Conservation (phyloP, 2,888 invertebrate species). For the Blastobasis lacticolella region DNA sequence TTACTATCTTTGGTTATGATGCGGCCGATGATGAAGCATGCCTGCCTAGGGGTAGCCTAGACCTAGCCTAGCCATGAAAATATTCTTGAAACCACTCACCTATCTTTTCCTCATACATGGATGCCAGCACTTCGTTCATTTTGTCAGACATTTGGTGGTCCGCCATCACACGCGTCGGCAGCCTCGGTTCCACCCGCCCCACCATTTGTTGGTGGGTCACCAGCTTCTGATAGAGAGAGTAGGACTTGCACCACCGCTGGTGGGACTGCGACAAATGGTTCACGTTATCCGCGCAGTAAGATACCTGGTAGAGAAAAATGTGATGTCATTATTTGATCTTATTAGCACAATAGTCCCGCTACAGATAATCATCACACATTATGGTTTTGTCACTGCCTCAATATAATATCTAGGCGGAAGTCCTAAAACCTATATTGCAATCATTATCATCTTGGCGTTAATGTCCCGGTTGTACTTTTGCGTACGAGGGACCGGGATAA, state of each 20-base stretch:
- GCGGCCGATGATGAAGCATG: no score
- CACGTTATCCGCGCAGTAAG: constrained; percentile 66
- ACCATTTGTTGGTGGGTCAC: constrained; percentile 73
- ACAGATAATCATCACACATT: no score
- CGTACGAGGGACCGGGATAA: no score
- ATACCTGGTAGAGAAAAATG: constrained; percentile 43
- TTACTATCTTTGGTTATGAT: no score
- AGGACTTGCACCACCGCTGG: constrained; percentile 76
- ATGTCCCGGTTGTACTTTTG: no score
- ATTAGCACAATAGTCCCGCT: no score
- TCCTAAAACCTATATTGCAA: no score
- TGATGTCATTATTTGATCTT: background rate
- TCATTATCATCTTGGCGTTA: no score
- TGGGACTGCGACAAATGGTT: constrained; percentile 70
- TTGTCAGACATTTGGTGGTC: constrained; percentile 46
- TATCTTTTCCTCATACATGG: constrained; percentile 62
- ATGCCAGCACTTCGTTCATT: constrained; percentile 61
- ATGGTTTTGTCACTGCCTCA: no score
- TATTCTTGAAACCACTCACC: constrained; percentile 30
- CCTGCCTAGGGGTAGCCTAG: no score
- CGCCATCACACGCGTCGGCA: constrained; percentile 67
- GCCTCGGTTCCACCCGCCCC: constrained; percentile 72
- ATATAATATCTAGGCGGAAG: no score
- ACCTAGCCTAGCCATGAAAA: no score
- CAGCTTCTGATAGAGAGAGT: constrained; percentile 75